Base-by-base conservation (phyloP, 1,140 invertebrate species). In the Solenopsis fugax region DNA sequence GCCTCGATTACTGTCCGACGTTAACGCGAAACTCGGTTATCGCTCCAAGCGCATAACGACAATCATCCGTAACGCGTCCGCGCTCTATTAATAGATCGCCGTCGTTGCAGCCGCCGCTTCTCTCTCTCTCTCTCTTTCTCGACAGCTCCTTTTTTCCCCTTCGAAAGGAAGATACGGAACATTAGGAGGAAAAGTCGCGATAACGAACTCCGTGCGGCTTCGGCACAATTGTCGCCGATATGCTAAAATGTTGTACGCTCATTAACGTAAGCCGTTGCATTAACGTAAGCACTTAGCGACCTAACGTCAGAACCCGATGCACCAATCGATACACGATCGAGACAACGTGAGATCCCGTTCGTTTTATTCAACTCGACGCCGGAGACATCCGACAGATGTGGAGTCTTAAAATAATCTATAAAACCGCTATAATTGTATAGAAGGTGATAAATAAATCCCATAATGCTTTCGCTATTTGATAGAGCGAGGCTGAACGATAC, bases 81-180 rank as follows among this genome's bases (percentile, higher is more conserved):
- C 34, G 85, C 56, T 54, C 54, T 87, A 87, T 89, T 90, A 90
- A 90, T 90, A 90, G 60, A 73, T 45, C 69, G 65, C 71, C 75
- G 65, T n/a, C 58, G 48, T 48, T 18, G 65, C 41, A 13, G 5
- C 54, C 29, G 54, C 48, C 10, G 50, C 29, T 0, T 29, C 29
- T 29, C 29, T 29, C 29, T 29, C 29, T 29, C 29, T 29, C 29
- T 29, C 29, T 29, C 29, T 29, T 29, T 29, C 45, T 18, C 67
- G 62, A 34, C 34, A 18, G 21, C 56, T 75, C 62, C 67, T 73
- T 77, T 54, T 58, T 71, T 21, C n/a, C 34, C 52, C 34, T 60
- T 65, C 37, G 48, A 21, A 50, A 29, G 41, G n/a, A 78, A 54
- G 48, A 41, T 7, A 45, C 56, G 29, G 41, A 34, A 21, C n/a